These are phyloP conservation scores for Boloria euphrosyne DNA, from an alignment of 2,888 invertebrate species.

Conservation along the genomic window DNA sequence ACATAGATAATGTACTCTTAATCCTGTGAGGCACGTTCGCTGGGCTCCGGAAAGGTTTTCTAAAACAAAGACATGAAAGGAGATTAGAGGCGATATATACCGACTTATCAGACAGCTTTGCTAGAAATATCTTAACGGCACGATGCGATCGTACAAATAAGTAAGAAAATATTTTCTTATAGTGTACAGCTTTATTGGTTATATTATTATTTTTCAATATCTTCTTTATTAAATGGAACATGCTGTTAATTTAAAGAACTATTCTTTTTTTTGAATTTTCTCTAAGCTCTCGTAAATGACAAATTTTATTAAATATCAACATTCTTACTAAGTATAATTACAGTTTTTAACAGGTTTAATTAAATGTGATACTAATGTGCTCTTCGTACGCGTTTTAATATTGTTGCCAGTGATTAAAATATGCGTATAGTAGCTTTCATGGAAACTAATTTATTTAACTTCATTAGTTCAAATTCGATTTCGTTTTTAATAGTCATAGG, in stretches of 20 bases:
- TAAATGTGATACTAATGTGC: too few relatives aligned
- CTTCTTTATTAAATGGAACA: slow-evolving; percentile 1
- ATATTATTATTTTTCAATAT: slow-evolving; percentile 8
- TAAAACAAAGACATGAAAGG: slow-evolving; percentile 70
- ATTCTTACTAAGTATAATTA: too few relatives aligned
- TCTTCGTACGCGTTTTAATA: too few relatives aligned
- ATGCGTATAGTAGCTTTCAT: too few relatives aligned
- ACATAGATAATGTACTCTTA: slow-evolving; percentile 72
- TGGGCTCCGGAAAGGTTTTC: slow-evolving; percentile 61
- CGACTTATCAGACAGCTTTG: slow-evolving; percentile 54
- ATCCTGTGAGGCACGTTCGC: slow-evolving; percentile 52
- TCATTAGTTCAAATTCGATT: too few relatives aligned
- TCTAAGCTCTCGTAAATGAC: too few relatives aligned
- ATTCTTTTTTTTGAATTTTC: not conserved
- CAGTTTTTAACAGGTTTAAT: too few relatives aligned
- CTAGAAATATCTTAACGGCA: slow-evolving; percentile 55
- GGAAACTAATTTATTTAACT: too few relatives aligned
- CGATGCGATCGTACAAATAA: slow-evolving; percentile 42
- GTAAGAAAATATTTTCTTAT: slow-evolving; percentile 27
- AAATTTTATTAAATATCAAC: too few relatives aligned
- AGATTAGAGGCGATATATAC: slow-evolving; percentile 65
- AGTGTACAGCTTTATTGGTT: slow-evolving; percentile 22
- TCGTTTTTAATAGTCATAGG: too few relatives aligned
- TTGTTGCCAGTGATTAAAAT: too few relatives aligned
- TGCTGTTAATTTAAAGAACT: not conserved